Evolutionary conservation across 2,888 invertebrate species (phyloP).

Genomic region (Chloroclysta siterata): DNA sequence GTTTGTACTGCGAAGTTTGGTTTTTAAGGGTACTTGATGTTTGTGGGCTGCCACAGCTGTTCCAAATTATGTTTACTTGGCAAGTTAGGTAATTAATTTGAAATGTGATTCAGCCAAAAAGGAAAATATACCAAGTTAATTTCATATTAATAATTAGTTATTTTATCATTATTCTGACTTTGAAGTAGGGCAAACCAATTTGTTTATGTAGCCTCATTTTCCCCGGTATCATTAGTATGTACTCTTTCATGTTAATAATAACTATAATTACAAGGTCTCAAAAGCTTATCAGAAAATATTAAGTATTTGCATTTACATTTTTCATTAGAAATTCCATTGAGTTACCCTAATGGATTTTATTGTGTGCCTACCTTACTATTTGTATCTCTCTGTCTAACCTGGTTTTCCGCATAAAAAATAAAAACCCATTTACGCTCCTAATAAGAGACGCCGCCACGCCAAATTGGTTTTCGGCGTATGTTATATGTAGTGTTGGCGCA

Average conservation of each 20-base stretch:
- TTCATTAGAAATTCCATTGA: neutral
- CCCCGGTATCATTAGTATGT: neutral
- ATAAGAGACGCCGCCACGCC: conserved; percentile 27
- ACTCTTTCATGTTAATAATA: neutral
- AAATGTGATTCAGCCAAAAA: conserved; percentile 7
- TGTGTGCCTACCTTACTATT: neutral
- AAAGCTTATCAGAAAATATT: neutral
- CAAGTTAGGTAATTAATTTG: conserved; percentile 23
- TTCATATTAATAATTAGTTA: neutral
- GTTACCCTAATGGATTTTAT: neutral
- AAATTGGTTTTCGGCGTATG: conserved; percentile 40
- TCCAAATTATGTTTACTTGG: conserved; percentile 44
- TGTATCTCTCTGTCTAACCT: conserved; percentile 11
- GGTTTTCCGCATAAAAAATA: conserved; percentile 32
- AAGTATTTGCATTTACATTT: neutral
- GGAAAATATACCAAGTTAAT: neutral
- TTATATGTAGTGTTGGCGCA: conserved; percentile 15
- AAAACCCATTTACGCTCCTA: conserved; percentile 38
- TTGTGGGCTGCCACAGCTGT: conserved; percentile 30
- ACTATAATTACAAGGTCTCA: neutral
- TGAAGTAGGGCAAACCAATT: neutral
- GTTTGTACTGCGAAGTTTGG: conserved; percentile 27
- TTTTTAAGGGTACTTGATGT: conserved; percentile 28
- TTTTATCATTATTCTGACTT: neutral
- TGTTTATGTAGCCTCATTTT: neutral